These are phyloP conservation scores for Ischnus inquisitorius DNA, from an alignment of 2,888 invertebrate genomes.

Conservation along the genomic window DNA sequence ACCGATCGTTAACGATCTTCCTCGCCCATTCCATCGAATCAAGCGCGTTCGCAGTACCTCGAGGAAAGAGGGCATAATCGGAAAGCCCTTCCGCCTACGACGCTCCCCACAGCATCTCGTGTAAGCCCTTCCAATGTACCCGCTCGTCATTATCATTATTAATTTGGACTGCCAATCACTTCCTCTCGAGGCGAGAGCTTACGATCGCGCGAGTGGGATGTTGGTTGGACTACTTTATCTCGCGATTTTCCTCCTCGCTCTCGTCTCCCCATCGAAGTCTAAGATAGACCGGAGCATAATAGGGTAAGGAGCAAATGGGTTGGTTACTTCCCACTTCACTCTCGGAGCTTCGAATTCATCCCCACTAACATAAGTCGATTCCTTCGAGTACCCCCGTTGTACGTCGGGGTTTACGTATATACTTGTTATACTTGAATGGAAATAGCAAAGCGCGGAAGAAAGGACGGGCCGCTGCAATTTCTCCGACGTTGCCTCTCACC, in stretches of 20 bases:
- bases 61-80: constrained; percentile 37
- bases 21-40: constrained; percentile 38
- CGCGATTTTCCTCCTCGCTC: constrained; percentile 43
- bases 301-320: constrained; percentile 58
- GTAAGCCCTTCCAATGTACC: constrained; percentile 56
- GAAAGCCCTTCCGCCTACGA: constrained; percentile 39
- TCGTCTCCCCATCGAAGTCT: background rate
- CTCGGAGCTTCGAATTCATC: constrained; percentile 49
- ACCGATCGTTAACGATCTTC: constrained; percentile 67
- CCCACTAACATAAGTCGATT: constrained; percentile 60
- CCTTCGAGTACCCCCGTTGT: background rate
- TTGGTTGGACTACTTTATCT: constrained; percentile 53
- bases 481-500: constrained; percentile 36
- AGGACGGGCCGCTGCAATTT: constrained; percentile 68
- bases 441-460: constrained; percentile 37
- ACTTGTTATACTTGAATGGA: constrained; percentile 25
- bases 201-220: constrained; percentile 53
- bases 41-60: constrained; percentile 21
- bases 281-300: background rate
- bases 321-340: constrained; percentile 51
- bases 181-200: constrained; percentile 60
- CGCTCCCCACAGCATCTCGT: constrained; percentile 50
- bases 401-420: constrained; percentile 6
- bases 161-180: constrained; percentile 72
- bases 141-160: constrained; percentile 72